Conservation (phyloP, 1,140 invertebrate species). For the Anastrepha ludens region DNA sequence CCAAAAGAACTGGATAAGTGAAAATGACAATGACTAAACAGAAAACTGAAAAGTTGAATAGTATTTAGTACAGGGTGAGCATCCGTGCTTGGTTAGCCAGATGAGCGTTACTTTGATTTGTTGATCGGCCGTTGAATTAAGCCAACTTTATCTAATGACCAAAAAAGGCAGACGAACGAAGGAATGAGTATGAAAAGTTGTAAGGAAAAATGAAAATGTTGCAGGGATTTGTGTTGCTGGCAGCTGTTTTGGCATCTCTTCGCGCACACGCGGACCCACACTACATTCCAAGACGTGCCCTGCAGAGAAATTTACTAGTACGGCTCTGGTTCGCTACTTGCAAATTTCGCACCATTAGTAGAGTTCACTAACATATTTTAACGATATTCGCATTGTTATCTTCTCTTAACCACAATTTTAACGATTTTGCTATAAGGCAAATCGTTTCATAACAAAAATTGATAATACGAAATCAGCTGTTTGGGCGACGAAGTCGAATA, state of each 20-base stretch:
- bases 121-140: not conserved
- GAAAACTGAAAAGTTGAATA: not conserved
- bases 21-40: not conserved
- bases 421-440: no score
- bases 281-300: no score
- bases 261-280: not conserved
- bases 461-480: no score
- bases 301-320: no score
- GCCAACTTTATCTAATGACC: not conserved
- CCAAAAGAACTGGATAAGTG: not conserved
- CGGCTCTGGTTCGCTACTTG: no score
- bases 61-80: not conserved
- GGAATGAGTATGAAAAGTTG: not conserved
- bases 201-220: not conserved
- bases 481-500: no score
- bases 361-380: no score
- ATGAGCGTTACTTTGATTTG: not conserved
- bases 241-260: constrained; percentile 30
- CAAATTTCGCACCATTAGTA: no score
- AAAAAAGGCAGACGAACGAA: not conserved
- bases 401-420: no score
- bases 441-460: no score
- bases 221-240: constrained; percentile 3
- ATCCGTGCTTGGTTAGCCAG: not conserved
- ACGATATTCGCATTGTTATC: no score